phyloP scores from a whole-genome alignment of 2,113 vertebrate species.

The Dasyprocta punctata region DNA sequence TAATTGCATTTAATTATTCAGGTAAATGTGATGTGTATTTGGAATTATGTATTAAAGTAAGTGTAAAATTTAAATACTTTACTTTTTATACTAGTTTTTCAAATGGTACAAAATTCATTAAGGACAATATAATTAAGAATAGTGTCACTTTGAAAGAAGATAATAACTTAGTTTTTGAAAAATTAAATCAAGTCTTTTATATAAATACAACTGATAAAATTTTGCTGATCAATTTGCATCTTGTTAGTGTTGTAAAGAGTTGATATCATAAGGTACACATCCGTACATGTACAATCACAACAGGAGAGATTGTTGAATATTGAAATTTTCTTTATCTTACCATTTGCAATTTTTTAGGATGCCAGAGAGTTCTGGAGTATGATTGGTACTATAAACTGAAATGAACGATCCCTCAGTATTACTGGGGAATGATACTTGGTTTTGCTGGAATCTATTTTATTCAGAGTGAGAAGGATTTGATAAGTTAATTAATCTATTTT shows the following conservation, averaged over 20 bases:
- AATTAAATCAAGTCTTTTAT: neutral
- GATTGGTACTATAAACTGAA: neutral
- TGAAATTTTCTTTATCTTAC: neutral
- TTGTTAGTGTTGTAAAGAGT: neutral
- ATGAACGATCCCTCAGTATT: neutral
- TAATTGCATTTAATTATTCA: neutral
- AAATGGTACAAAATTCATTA: neutral
- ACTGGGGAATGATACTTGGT: conserved; percentile 33
- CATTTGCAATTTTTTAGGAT: neutral
- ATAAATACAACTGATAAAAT: neutral
- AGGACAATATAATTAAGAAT: neutral
- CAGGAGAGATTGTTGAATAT: neutral
- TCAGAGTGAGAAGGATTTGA: conserved; percentile 53
- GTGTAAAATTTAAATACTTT: neutral
- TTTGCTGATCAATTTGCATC: neutral
- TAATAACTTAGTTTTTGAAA: neutral
- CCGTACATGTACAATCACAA: neutral
- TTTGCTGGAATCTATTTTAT: conserved; percentile 28
- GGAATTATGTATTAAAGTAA: neutral
- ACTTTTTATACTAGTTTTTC: neutral
- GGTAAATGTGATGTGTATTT: neutral
- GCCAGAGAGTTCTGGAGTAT: neutral
- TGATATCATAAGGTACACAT: neutral
- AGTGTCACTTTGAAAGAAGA: neutral
- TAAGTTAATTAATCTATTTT: conserved; percentile 66